Conservation (phyloP, 2,888 invertebrate species). For the Stenoptilia bipunctidactyla region DNA sequence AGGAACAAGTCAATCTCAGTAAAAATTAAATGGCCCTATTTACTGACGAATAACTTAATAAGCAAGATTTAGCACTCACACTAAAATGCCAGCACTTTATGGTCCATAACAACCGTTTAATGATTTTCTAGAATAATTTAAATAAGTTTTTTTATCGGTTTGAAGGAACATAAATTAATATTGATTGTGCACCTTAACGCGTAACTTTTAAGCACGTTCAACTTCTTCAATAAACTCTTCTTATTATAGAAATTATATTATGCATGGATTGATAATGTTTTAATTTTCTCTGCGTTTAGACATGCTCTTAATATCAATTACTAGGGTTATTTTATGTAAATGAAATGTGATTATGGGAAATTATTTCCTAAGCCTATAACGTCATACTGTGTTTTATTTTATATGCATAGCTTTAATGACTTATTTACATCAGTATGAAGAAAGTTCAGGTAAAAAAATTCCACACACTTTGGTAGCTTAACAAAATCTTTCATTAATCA, state of each 20-base stretch:
- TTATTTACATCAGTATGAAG: not conserved
- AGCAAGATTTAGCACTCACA: constrained; percentile 33
- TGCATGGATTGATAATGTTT: too few species aligned
- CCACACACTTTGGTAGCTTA: too few species aligned
- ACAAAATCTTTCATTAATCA: too few species aligned
- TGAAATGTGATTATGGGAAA: too few species aligned
- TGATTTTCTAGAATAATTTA: constrained; percentile 18
- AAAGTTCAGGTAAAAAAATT: not conserved
- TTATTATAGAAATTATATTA: too few species aligned
- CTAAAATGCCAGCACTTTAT: constrained; percentile 28
- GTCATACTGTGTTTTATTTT: too few species aligned
- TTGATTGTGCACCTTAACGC: too few species aligned
- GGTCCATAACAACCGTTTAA: constrained; percentile 32
- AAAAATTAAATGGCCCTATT: constrained; percentile 27
- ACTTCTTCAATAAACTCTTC: too few species aligned
- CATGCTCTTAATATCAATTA: too few species aligned
- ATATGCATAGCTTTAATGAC: not conserved
- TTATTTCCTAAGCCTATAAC: not conserved
- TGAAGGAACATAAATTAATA: not conserved
- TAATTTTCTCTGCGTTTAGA: too few species aligned
- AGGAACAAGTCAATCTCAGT: constrained; percentile 20
- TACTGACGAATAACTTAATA: constrained; percentile 41
- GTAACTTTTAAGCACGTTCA: too few species aligned
- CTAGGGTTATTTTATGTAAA: too few species aligned
- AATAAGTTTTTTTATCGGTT: not conserved